phyloP scores from a whole-genome alignment of 2,797 vertebrate species.

The Loris lydekkerianus region DNA sequence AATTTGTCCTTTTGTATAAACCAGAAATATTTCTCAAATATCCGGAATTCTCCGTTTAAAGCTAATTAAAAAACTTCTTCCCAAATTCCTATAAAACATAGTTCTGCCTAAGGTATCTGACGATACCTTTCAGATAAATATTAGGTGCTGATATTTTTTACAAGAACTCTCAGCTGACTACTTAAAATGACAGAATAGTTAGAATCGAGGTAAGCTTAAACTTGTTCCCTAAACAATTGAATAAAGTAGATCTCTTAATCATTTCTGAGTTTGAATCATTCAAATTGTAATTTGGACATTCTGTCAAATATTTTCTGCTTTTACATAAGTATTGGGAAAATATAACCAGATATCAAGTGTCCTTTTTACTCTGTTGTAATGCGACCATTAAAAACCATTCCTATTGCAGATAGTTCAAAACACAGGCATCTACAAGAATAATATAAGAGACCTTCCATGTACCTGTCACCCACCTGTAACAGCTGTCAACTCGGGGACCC shows the following conservation, averaged over 20 bases:
- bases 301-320: neutral
- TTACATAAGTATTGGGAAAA: constrained; percentile 1
- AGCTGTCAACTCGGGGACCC: neutral
- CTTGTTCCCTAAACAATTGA: neutral
- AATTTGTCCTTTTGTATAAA: neutral
- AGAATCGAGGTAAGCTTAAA: neutral
- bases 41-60: neutral
- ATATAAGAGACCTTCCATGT: neutral
- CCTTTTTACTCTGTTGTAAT: neutral
- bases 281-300: neutral
- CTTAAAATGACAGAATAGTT: constrained; percentile 17
- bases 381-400: neutral
- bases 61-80: neutral
- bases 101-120: neutral
- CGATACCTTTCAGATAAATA: constrained; percentile 6
- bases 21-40: constrained; percentile 11
- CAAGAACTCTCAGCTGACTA: neutral
- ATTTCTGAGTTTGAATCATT: neutral
- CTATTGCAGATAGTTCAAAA: neutral
- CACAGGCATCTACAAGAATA: neutral
- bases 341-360: neutral
- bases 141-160: neutral
- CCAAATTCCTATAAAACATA: neutral
- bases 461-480: neutral
- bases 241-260: constrained; percentile 6